phyloP scores from a whole-genome alignment of 2,797 vertebrate species.

The Borostomias antarcticus region DNA sequence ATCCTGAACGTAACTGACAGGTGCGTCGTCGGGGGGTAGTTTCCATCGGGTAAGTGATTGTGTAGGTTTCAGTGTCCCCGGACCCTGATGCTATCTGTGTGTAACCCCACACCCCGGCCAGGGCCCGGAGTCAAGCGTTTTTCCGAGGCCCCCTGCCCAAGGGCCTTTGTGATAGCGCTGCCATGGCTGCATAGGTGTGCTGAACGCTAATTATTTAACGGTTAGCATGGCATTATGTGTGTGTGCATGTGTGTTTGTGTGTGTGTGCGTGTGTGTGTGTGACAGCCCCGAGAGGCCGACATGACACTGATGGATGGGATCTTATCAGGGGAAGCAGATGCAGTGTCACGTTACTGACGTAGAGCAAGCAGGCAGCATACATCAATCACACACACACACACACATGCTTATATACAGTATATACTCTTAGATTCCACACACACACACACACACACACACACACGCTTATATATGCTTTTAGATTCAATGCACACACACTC shows the following conservation, averaged over 20 bases:
- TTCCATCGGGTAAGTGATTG: background rate
- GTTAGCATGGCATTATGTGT: background rate
- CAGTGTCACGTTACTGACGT: background rate
- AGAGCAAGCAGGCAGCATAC: background rate
- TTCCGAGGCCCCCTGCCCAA: background rate
- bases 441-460: slow-evolving; percentile 7
- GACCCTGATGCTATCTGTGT: background rate
- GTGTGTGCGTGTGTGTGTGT: slow-evolving; percentile 3
- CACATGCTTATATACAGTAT: background rate
- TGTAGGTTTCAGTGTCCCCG: background rate
- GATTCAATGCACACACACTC: background rate
- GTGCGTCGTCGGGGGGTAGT: background rate
- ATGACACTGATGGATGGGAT: background rate
- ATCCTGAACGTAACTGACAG: background rate
- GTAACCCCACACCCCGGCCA: slow-evolving; percentile 2
- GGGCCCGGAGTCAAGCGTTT: background rate
- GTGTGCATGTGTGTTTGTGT: background rate
- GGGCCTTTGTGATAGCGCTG: background rate
- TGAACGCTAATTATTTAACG: background rate
- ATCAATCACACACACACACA: background rate
- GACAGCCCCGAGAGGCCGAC: background rate
- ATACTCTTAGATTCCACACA: background rate
- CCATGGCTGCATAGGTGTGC: background rate
- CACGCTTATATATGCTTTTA: background rate
- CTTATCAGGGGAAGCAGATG: background rate